These are phyloP conservation scores for Danio jaintianensis DNA, from an alignment of 2,797 vertebrate species.

Conservation along the genomic window DNA sequence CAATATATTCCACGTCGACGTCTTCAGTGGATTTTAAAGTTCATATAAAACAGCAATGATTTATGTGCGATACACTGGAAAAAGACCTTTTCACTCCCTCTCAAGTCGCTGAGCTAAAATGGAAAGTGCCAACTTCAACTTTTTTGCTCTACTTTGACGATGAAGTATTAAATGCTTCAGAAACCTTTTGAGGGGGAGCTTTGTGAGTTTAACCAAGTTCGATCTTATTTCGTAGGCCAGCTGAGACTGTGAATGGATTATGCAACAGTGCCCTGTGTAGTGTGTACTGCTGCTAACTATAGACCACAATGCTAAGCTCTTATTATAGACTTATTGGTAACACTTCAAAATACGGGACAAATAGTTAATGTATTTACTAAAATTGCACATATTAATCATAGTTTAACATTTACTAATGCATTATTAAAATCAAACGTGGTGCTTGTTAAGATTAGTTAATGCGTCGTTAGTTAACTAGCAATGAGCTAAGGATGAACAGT, in stretches of 20 bases:
- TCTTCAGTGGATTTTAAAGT: not conserved
- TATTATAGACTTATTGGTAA: not conserved
- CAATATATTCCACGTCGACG: slow-evolving; percentile 10
- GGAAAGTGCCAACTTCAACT: slow-evolving; percentile 22
- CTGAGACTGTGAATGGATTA: not conserved
- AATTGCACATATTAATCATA: no score
- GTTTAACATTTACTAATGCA: no score
- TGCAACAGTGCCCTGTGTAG: not conserved
- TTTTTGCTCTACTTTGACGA: slow-evolving; percentile 5
- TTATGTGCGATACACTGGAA: slow-evolving; percentile 1
- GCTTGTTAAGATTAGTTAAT: no score
- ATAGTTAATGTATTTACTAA: no score
- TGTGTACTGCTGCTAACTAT: not conserved
- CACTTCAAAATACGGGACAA: no score
- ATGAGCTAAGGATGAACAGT: no score
- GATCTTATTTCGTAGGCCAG: not conserved
- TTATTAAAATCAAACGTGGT: no score
- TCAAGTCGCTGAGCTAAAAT: slow-evolving; percentile 13
- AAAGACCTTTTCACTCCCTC: not conserved
- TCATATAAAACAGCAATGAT: not conserved
- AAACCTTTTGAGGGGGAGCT: not conserved
- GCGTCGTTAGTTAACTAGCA: no score
- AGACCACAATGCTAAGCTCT: not conserved
- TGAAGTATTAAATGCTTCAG: slow-evolving; percentile 28
- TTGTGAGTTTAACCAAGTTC: not conserved